Base-by-base conservation (phyloP, 2,888 invertebrate genomes). In the Cosmorhoe ocellata region DNA sequence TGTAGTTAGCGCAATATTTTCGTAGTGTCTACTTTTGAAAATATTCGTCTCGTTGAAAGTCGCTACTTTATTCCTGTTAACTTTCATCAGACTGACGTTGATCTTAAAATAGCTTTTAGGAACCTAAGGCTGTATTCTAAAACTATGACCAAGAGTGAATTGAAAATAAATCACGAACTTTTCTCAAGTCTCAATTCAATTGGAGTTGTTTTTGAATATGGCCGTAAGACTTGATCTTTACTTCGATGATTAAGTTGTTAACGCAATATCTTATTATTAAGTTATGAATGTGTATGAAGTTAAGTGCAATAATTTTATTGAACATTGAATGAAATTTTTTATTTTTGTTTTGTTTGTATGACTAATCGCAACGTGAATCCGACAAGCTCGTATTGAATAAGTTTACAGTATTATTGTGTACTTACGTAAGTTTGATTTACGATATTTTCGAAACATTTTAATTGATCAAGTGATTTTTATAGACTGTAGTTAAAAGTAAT, bases 221-320 rank as follows among this genome's bases (percentile, higher is more conserved):
- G 26, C 22, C 31, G 14, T 30, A 85, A 81, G 83, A 83, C 73
- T 81, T 84, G 66, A 76, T 80, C 79, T 79, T 84, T 79, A 81
- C 71, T 45, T 80, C 80, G 74, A 81, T 73, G 67, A 74, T 75
- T 44, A 80, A 72, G 80, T 84, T 79, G 82, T 81, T 82, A 82
- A 85, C 81, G 84, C 84, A 87, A 88, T 89, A 88, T 89, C n/a
- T 88, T 88, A 89, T 89, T 87, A 79, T 81, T 89, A 85, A 89
- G 85, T 87, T 88, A 84, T 83, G 67, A 68, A 84, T 84, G 69
- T 67, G 69, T 81, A 78, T 80, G 72, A 84, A 78, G 79, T 85
- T 82, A 83, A 88, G 89, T 89, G 89, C 89, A 90, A 89, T 89
- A 88, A 86, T 84, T 83, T 85, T 84, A 87, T 85, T 84, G 78